Evolutionary conservation across 2,888 invertebrate species (phyloP).

Genomic region (Melanchra persicariae): DNA sequence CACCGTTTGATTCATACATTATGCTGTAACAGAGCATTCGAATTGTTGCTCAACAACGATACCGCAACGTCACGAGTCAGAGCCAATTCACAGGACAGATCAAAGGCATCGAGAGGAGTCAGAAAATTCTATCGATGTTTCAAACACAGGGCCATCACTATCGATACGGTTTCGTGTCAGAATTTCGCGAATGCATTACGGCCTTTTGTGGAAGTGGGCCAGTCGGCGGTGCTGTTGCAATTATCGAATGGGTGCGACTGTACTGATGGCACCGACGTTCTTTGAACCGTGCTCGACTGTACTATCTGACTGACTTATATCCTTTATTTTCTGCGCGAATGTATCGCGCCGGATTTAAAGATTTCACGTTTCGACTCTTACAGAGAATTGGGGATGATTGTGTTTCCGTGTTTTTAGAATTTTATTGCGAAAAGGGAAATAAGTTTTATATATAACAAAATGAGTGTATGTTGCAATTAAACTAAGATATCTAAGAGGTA

Average conservation of each 20-base stretch:
- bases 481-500: background rate
- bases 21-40: slow-evolving; percentile 57
- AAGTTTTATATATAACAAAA: too few species aligned
- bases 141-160: slow-evolving; percentile 67
- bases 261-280: slow-evolving; percentile 64
- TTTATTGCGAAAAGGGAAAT: slow-evolving; percentile 3
- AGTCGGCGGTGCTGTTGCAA: slow-evolving; percentile 73
- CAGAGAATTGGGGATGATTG: slow-evolving; percentile 25
- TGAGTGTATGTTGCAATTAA: background rate
- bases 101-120: slow-evolving; percentile 59
- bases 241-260: slow-evolving; percentile 74
- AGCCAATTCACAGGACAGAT: slow-evolving; percentile 60
- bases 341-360: slow-evolving; percentile 66
- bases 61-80: slow-evolving; percentile 65
- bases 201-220: slow-evolving; percentile 76
- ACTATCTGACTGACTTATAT: slow-evolving; percentile 58
- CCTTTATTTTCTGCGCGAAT: slow-evolving; percentile 64
- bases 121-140: slow-evolving; percentile 69
- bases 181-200: slow-evolving; percentile 78
- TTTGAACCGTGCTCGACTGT: slow-evolving; percentile 73
- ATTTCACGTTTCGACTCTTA: slow-evolving; percentile 64
- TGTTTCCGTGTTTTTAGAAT: slow-evolving; percentile 31
- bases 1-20: slow-evolving; percentile 47
- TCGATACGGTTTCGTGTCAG: slow-evolving; percentile 68
- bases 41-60: slow-evolving; percentile 65